Base-by-base conservation (phyloP, 2,113 vertebrate genomes). In the Aegotheles bennettii region DNA sequence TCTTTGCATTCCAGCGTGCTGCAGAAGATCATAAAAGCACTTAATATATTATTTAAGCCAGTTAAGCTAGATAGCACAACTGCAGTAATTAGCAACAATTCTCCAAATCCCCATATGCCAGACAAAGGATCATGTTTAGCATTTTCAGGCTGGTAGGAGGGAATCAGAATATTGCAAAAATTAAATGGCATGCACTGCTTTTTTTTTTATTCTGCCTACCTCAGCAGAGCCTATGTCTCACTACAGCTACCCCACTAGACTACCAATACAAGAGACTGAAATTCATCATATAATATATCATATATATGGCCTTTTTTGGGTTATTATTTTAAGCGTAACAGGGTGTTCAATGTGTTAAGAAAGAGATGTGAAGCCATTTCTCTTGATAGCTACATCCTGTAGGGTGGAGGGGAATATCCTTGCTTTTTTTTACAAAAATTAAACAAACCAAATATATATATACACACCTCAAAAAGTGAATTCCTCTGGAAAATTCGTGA, bases 41-140 rank as follows among this genome's bases (percentile, higher is more conserved):
- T 95, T 96, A 96, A 94, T 92, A 81, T 87, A 93, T 96, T 95
- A 95, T 96, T 96, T 90, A 90, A 92, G 83, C 68, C 85, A 59
- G 71, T 96, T 88, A 93, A 96, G 86, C 7, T 4, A 75, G 83
- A 81, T 90, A 84, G 93, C 90, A 90, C 86, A 94, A 97, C 60
- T 90, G 93, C 94, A 86, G 68, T 94, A 94, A 96, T 95, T 95
- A 97, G 90, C 83, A 92, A 61, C 86, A 89, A 87, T 78, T 97
- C 92, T 92, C 83, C 69, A 81, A 81, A 78, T 95, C 83, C 95
- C 94, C 93, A 95, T 92, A 84, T 95, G 93, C 86, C 94, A 95
- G 86, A 89, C 93, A 95, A 96, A 96, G 90, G 83, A 89, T 95
- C 88, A 59, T 13, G 42, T 84, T 94, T 89, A 94, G 94, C 76